These are phyloP conservation scores for Sinodicranocentrus sp. DNA, from an alignment of 2,888 invertebrate species.

Conservation along the genomic window DNA sequence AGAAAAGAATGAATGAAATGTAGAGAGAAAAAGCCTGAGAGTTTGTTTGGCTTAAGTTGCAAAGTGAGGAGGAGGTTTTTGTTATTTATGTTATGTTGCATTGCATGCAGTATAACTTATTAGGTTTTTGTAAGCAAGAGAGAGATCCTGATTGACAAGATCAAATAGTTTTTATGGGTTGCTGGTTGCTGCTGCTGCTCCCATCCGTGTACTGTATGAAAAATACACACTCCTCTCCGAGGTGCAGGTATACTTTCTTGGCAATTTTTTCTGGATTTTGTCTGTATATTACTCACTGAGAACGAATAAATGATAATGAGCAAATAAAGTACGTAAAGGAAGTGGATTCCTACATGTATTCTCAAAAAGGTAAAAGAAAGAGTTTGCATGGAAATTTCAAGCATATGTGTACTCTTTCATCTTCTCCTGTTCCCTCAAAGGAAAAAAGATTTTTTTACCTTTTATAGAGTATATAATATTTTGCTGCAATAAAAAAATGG, in stretches of 20 bases:
- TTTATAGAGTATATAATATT: too few species aligned
- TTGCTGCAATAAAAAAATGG: too few species aligned
- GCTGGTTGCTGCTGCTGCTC: slow-evolving; percentile 12
- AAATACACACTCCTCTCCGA: neutral
- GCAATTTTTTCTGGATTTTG: slow-evolving; percentile 15
- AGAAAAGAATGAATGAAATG: slow-evolving; percentile 26
- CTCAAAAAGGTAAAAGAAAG: too few species aligned
- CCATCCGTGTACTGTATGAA: neutral
- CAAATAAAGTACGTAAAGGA: slow-evolving; percentile 1
- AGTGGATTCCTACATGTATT: too few species aligned
- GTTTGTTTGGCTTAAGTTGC: neutral
- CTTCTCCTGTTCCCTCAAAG: too few species aligned
- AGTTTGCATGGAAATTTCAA: too few species aligned
- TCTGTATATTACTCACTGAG: neutral
- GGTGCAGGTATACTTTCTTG: slow-evolving; percentile 25
- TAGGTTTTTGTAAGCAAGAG: neutral
- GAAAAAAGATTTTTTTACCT: too few species aligned
- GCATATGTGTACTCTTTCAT: too few species aligned
- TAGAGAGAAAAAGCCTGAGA: neutral
- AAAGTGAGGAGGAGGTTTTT: neutral
- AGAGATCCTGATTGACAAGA: slow-evolving; percentile 53
- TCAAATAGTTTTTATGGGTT: slow-evolving; percentile 48
- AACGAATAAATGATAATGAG: slow-evolving; percentile 46
- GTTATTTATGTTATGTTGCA: neutral
- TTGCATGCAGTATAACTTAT: neutral